phyloP scores from a whole-genome alignment of 64 coral and sea anemone species.

The Dendronephthya gigantea region DNA sequence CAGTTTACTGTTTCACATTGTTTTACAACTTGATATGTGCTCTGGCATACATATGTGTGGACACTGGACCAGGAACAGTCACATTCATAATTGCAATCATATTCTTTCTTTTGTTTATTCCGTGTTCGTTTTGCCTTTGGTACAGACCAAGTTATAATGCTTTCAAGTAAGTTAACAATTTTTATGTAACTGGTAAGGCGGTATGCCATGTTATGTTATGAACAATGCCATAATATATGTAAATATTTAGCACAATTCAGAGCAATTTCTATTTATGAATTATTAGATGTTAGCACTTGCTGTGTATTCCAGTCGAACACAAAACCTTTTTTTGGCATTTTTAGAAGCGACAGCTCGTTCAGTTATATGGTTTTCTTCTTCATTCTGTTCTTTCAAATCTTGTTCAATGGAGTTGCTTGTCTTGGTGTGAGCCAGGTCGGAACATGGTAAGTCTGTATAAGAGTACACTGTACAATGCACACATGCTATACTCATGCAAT shows the following conservation, averaged over 20 bases:
- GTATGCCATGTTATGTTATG: too few relatives aligned
- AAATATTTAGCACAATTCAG: too few relatives aligned
- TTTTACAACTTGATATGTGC: constrained; percentile 42
- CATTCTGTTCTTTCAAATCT: constrained; percentile 83
- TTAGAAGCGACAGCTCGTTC: constrained; percentile 97
- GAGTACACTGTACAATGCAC: too few relatives aligned
- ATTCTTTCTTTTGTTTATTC: constrained; percentile 41
- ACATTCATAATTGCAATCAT: constrained; percentile 43
- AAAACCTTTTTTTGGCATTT: constrained; percentile 43
- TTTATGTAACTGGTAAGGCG: too few relatives aligned
- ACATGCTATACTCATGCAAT: too few relatives aligned
- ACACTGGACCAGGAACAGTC: not conserved
- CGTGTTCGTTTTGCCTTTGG: constrained; percentile 54
- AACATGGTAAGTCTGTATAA: constrained; percentile 81
- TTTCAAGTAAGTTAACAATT: constrained; percentile 81
- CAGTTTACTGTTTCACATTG: constrained; percentile 3
- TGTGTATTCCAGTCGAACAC: not conserved
- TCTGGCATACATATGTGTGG: constrained; percentile 38
- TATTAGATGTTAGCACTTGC: too few relatives aligned
- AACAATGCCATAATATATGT: too few relatives aligned
- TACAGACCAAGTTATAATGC: constrained; percentile 68
- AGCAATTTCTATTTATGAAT: too few relatives aligned
- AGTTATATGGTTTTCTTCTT: constrained; percentile 90
- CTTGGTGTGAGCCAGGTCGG: constrained; percentile 54
- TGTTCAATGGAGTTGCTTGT: constrained; percentile 54